These are phyloP conservation scores for Halocaridina rubra DNA, from an alignment of 2,888 invertebrate species.

Conservation along the genomic window DNA sequence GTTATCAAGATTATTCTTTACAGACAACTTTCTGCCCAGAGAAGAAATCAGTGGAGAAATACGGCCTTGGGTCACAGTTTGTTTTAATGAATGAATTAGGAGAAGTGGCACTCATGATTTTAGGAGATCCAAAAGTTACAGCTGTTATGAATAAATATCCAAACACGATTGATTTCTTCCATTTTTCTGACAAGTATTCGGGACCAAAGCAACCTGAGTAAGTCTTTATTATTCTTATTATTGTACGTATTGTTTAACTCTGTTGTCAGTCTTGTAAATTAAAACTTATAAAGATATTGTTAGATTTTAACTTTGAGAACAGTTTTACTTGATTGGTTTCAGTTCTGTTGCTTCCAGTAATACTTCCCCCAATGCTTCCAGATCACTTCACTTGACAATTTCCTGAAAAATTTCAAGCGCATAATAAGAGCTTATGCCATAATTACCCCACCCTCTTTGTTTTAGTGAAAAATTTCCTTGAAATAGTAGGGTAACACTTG, in stretches of 20 bases:
- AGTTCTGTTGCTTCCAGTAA: too few species aligned
- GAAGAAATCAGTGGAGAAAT: conserved; percentile 83
- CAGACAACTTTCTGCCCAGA: conserved; percentile 86
- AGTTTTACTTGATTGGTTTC: too few species aligned
- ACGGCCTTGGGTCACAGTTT: conserved; percentile 80
- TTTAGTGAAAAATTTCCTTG: too few species aligned
- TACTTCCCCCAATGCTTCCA: too few species aligned
- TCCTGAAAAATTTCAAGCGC: too few species aligned
- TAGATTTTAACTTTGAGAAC: too few species aligned
- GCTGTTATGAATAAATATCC: conserved; percentile 84
- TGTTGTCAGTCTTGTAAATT: too few species aligned
- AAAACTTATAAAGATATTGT: too few species aligned
- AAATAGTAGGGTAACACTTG: too few species aligned
- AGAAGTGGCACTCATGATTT: conserved; percentile 85
- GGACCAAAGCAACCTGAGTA: conserved; percentile 77
- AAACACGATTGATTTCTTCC: conserved; percentile 90
- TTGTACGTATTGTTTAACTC: neutral
- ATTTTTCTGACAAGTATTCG: conserved; percentile 95
- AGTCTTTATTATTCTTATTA: neutral
- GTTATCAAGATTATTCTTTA: conserved; percentile 38
- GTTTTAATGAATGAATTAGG: conserved; percentile 89
- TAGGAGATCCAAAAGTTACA: conserved; percentile 81
- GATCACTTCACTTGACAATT: too few species aligned
- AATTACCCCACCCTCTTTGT: too few species aligned
- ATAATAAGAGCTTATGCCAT: too few species aligned